A percentile compares a stretch with the other conserved stretches of the same genome.
phyloP scores from a whole-genome alignment of 2,113 vertebrate genomes.

The Hylia prasina region DNA sequence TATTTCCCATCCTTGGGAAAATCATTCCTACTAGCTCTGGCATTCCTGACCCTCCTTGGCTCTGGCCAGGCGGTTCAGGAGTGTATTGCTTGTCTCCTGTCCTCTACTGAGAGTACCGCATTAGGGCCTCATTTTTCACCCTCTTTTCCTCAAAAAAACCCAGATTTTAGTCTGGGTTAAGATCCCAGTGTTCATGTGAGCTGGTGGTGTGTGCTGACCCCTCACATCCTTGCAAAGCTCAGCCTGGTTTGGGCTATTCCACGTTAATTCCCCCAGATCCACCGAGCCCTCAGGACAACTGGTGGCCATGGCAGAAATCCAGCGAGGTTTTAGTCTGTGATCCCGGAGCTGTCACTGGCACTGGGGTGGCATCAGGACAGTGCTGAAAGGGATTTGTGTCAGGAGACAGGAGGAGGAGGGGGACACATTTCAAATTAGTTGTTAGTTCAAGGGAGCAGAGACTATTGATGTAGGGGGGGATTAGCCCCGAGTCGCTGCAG shows the following conservation, averaged over 20 bases:
- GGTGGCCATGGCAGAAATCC: constrained; percentile 32
- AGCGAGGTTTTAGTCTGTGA: constrained; percentile 39
- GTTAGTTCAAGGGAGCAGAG: constrained; percentile 28
- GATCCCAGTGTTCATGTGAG: fast-evolving
- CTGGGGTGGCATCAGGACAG: constrained; percentile 54
- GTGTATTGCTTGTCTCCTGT: background rate
- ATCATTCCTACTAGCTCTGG: background rate
- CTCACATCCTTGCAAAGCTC: background rate
- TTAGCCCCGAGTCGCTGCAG: background rate
- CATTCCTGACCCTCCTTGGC: background rate
- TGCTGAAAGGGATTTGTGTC: constrained; percentile 51
- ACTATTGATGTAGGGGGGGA: background rate
- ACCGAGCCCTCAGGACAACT: background rate
- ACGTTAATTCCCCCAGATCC: constrained; percentile 23
- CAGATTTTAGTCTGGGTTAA: background rate
- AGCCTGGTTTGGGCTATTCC: background rate
- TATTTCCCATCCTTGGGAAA: background rate
- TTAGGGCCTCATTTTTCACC: background rate
- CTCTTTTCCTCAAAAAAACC: fast-evolving
- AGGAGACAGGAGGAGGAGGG: background rate
- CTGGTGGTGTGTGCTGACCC: background rate
- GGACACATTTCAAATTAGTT: constrained; percentile 1
- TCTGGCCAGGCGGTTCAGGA: background rate
- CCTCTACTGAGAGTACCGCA: background rate
- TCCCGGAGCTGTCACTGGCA: background rate